Conservation (phyloP, 2,113 vertebrate species). For the Phyllostomus hastatus region DNA sequence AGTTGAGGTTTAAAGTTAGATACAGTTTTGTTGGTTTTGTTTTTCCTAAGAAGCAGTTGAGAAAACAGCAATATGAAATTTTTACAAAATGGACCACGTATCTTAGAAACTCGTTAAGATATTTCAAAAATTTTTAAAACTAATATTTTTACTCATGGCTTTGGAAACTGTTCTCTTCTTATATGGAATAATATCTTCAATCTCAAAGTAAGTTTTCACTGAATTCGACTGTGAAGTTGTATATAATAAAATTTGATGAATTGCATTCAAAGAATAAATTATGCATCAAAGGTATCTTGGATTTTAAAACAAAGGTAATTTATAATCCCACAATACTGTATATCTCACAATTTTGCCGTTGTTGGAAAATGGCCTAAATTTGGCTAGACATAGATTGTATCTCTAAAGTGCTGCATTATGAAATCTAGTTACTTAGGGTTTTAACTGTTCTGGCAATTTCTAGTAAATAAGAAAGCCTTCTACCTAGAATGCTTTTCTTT, state of each 20-base stretch:
- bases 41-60: background rate
- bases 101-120: background rate
- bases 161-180: slow-evolving; percentile 10
- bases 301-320: background rate
- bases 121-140: background rate
- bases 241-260: background rate
- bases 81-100: background rate
- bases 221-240: background rate
- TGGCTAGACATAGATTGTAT: background rate
- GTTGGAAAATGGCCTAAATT: background rate
- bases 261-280: background rate
- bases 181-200: slow-evolving; percentile 16
- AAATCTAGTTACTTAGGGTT: background rate
- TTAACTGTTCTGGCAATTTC: background rate
- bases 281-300: background rate
- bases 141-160: background rate
- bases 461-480: slow-evolving; percentile 1
- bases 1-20: background rate
- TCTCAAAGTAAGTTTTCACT: background rate
- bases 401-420: background rate
- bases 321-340: background rate
- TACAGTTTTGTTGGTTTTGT: background rate
- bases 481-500: background rate
- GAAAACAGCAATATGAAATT: background rate
- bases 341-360: background rate